phyloP scores from a whole-genome alignment of 2,113 vertebrate genomes.

The Psittacula cyanocephala region DNA sequence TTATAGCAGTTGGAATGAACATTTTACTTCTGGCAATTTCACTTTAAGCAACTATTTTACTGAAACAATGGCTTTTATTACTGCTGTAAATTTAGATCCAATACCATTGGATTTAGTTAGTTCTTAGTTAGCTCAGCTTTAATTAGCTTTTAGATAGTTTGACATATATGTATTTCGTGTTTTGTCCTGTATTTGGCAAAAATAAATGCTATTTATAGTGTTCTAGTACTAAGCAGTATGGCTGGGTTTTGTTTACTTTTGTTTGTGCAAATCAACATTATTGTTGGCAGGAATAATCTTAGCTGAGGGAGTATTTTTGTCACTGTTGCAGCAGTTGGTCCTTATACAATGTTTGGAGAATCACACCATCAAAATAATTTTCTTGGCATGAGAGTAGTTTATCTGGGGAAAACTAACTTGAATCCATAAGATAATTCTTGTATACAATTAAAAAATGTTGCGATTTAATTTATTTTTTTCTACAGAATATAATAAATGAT shows the following conservation, averaged over 20 bases:
- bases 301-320: background rate
- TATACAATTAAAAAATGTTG: background rate
- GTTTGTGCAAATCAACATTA: background rate
- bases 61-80: background rate
- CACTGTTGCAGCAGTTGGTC: background rate
- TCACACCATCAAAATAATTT: background rate
- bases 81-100: background rate
- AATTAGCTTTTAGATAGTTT: background rate
- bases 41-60: background rate
- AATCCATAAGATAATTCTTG: background rate
- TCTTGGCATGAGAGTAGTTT: background rate
- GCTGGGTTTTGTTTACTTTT: background rate
- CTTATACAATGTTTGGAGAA: background rate
- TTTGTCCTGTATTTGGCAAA: background rate
- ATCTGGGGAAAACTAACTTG: background rate
- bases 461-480: background rate
- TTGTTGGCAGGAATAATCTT: background rate
- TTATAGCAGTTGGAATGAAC: background rate
- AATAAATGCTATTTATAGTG: background rate
- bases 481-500: background rate
- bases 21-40: background rate
- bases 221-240: background rate
- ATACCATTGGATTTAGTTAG: background rate
- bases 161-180: background rate
- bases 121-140: background rate